phyloP scores from a whole-genome alignment of 1,140 invertebrate genomes.

The Steinernema feltiae region DNA sequence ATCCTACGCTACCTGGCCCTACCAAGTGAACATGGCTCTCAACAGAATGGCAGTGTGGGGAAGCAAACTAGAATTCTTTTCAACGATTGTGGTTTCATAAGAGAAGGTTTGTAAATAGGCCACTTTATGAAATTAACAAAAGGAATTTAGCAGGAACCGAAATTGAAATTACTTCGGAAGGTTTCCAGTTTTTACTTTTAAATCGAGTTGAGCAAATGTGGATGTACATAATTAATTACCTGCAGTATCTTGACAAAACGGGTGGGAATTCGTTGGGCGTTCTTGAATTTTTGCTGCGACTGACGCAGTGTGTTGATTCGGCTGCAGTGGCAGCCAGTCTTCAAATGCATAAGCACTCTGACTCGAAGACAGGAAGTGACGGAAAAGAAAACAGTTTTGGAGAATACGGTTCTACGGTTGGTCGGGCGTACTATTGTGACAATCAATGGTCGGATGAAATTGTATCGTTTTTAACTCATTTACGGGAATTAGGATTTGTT shows the following conservation, averaged over 20 bases:
- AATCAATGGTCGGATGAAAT: conserved; percentile 22
- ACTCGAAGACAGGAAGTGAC: conserved; percentile 12
- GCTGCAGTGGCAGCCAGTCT: conserved; percentile 73
- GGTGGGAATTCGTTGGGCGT: conserved; percentile 62
- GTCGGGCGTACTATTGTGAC: conserved; percentile 21
- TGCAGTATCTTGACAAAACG: not conserved
- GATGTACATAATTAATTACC: conserved; percentile 60
- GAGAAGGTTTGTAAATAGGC: conserved; percentile 8
- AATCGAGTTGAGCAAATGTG: conserved; percentile 84
- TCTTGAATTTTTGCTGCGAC: conserved; percentile 75
- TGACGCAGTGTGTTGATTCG: conserved; percentile 87
- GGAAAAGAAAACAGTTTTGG: not conserved
- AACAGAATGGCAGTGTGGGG: not conserved
- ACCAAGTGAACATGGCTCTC: not conserved
- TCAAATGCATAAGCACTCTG: conserved; percentile 11
- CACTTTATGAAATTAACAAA: conserved; percentile 16
- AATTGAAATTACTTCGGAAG: conserved; percentile 75
- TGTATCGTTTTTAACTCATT: conserved; percentile 76
- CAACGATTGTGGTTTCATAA: conserved; percentile 19
- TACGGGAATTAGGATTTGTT: conserved; percentile 90
- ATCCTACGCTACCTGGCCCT: conserved; percentile 29
- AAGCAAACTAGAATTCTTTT: not conserved
- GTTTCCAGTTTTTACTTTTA: conserved; percentile 88
- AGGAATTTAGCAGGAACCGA: conserved; percentile 20
- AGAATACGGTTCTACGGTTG: conserved; percentile 12